phyloP scores from a whole-genome alignment of 2,797 vertebrate species.

The Calcarius lapponicus region DNA sequence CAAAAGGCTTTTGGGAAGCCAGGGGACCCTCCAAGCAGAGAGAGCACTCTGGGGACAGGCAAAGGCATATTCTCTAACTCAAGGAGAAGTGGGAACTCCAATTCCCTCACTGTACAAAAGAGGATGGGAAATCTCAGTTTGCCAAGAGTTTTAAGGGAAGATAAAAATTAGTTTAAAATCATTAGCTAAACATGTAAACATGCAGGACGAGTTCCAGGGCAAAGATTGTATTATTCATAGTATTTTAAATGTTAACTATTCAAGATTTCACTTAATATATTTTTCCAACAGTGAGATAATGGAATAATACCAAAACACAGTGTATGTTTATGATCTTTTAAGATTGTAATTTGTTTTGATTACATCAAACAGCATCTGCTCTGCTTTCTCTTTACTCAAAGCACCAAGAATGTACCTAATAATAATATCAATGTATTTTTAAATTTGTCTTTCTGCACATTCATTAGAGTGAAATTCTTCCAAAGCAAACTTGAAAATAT shows the following conservation, averaged over 20 bases:
- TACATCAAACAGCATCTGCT: constrained; percentile 60
- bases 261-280: background rate
- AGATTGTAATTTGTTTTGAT: constrained; percentile 52
- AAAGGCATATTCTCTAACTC: background rate
- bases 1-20: background rate
- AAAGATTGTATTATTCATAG: background rate
- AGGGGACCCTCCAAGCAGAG: background rate
- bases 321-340: constrained; percentile 40
- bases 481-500: background rate
- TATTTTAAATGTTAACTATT: constrained; percentile 15
- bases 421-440: background rate
- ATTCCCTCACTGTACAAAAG: background rate
- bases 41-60: background rate
- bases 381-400: constrained; percentile 30
- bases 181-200: background rate
- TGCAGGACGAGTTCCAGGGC: background rate
- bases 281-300: background rate
- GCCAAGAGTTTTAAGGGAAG: background rate
- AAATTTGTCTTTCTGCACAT: background rate
- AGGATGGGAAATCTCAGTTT: background rate
- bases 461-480: background rate
- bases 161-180: background rate
- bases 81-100: background rate
- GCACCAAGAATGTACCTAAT: background rate
- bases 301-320: constrained; percentile 39